Base-by-base conservation (phyloP, 2,113 vertebrate genomes). In the Onychostoma macrolepis region DNA sequence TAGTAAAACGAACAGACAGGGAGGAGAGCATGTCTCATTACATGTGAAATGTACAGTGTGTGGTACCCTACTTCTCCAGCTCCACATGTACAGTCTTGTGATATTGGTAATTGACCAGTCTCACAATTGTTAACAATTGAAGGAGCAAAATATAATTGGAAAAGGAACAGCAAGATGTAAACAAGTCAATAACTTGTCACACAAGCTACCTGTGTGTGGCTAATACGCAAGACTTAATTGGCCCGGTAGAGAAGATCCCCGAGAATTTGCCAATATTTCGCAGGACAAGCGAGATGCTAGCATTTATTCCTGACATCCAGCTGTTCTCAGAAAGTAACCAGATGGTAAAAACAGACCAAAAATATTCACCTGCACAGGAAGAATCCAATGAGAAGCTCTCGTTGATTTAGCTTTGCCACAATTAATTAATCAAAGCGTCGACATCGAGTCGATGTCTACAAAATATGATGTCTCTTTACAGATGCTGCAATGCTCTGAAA, bases 171-270 rank as follows among this genome's bases (percentile, higher is more conserved):
- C 88, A 21, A 72, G 84, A 77, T 88, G 88, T 89, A 89, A 90
- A 90, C 87, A 90, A 88, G 89, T 88, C 89, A 90, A 90, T 85
- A 71, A 80, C 41, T 85, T 88, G 89, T 90, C 89, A 88, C 83
- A 84, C 28, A 30, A 86, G 84, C 76, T 80, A 77, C 80, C 78
- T 80, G 48, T 74, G 84, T 78, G 84, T 80, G 58, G 67, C 86
- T 89, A 88, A 80, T 79, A 79, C 67, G 24, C 80, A 86, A 77
- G 30, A 72, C 83, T 85, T 89, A 89, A 89, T 87, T 89, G 88
- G 81, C 67, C 63, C 30, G n/a, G 67, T 74, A 38, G 45, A 74
- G 80, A 65, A 84, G 43, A 86, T 69, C 67, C 81, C 81, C 56
- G 41, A 69, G 79, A 61, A 83, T 89, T 87, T 80, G 85, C 76